Base-by-base conservation (phyloP, 1,140 invertebrate species). In the Teleopsis dalmanni region DNA sequence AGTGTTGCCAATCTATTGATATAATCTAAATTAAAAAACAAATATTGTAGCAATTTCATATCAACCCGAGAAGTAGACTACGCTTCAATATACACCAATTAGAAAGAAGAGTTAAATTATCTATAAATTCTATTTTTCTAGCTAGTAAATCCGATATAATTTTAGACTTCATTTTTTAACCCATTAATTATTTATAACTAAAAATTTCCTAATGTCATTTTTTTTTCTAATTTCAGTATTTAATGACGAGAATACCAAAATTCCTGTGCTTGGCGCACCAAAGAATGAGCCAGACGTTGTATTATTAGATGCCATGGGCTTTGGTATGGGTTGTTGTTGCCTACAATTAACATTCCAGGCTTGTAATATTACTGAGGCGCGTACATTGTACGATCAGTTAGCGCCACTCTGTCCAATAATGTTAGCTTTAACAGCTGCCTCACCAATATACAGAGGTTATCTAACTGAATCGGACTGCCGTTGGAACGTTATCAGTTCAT, bases 281-380 rank as follows among this genome's bases (percentile, higher is more conserved):
- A 70, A 74, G 14, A 75, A 73, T 34, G 73, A 81, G 56, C 82
- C 85, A 3, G 85, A 95, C 75, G 88, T 92, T 63, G 84, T 98
- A 50, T 93, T 96, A 59, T 85, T 99, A 85, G 96, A 99, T 72
- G 90, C 93, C 1, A 99, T 99, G 95, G 95, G 93, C 26, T 99
- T 99, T 73, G 97, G 97, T 33, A 99, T 99, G 97, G 96, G 96
- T 26, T 95, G 91, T 66, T 97, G 90, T 62, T 99, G 96, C 71
- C 76, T 99, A 9, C 97, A 99, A 72, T 75, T 95, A 19, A 95
- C 91, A 25, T 96, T 95, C 72, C 67, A 70, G 53, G 95, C 97
- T 0, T 97, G 93, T 71, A 97, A 97, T 67, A 95, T 99, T 33
- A 78, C 80, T 35, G 97, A 99, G 78, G 97, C 95, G 5, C 78